These are phyloP conservation scores for Embidobia sp. DNA, from an alignment of 2,888 invertebrate species.

Conservation along the genomic window DNA sequence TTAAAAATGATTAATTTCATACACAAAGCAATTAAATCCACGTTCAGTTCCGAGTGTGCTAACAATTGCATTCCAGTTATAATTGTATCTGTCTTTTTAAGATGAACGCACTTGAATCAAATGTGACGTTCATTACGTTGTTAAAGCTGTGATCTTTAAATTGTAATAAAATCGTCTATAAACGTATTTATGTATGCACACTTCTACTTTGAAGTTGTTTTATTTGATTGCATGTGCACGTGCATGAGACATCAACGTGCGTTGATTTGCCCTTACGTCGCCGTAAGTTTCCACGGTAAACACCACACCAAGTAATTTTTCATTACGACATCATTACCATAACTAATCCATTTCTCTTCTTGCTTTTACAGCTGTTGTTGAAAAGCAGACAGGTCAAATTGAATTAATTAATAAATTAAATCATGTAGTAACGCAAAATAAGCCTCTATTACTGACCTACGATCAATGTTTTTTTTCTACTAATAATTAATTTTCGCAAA, in stretches of 20 bases:
- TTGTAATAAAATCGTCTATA: conserved; percentile 14
- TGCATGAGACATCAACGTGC: conserved; percentile 40
- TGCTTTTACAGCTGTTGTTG: too few species aligned
- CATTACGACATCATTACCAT: conserved; percentile 1
- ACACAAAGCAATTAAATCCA: too few species aligned
- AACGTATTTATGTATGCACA: conserved; percentile 16
- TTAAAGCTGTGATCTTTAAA: conserved; percentile 15
- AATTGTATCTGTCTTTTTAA: too few species aligned
- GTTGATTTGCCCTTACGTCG: conserved; percentile 27
- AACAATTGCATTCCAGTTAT: too few species aligned
- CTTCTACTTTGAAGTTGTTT: conserved; percentile 14
- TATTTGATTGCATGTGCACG: conserved; percentile 34
- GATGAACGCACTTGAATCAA: neutral
- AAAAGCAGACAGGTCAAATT: too few species aligned
- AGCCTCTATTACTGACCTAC: too few species aligned
- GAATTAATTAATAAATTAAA: too few species aligned
- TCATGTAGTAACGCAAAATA: too few species aligned
- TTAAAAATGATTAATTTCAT: neutral
- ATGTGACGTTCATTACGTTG: conserved; percentile 1
- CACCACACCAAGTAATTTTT: conserved; percentile 8
- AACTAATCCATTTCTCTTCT: too few species aligned
- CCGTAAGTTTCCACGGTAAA: conserved; percentile 34
- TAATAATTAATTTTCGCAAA: too few species aligned
- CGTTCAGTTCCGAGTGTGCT: too few species aligned
- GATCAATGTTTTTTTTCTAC: too few species aligned